A percentile compares a stretch with the other conserved stretches of the same genome.
phyloP scores from a whole-genome alignment of 2,888 invertebrate genomes.

The Aplocera efformata region DNA sequence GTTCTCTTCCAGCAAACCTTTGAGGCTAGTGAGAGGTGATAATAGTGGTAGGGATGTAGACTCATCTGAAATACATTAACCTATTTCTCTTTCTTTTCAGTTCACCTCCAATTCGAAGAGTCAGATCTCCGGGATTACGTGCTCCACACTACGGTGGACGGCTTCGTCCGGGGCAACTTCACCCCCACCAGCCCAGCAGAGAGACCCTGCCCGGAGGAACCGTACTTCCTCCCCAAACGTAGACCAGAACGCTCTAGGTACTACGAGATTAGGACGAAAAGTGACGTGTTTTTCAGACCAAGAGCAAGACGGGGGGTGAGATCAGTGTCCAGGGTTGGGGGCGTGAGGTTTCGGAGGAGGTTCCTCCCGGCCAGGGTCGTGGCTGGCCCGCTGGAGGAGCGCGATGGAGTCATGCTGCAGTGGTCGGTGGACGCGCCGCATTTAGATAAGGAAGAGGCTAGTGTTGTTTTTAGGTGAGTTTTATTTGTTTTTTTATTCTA shows the following conservation, averaged over 20 bases:
- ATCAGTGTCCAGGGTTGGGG: constrained; percentile 43
- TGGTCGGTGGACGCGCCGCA: constrained; percentile 66
- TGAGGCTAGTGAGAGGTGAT: no score
- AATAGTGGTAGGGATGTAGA: no score
- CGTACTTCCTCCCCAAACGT: constrained; percentile 63
- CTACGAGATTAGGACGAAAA: constrained; percentile 42
- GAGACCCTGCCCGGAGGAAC: constrained; percentile 58
- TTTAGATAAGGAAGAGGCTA: constrained; percentile 55
- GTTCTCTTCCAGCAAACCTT: no score
- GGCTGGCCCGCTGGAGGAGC: constrained; percentile 53
- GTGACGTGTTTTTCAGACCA: constrained; percentile 61
- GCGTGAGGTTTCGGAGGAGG: constrained; percentile 48
- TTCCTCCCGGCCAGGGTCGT: constrained; percentile 58
- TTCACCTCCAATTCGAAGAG: constrained; percentile 60
- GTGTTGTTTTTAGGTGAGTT: constrained; percentile 75
- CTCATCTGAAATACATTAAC: no score
- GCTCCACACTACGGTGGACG: constrained; percentile 61
- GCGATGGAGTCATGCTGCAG: constrained; percentile 52
- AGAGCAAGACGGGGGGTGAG: constrained; percentile 50
- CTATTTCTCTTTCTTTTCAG: constrained; percentile 49
- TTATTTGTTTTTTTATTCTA: neutral
- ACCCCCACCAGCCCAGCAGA: constrained; percentile 62
- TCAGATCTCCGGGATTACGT: constrained; percentile 59
- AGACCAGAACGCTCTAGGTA: constrained; percentile 52
- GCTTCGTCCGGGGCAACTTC: constrained; percentile 66